phyloP scores from a whole-genome alignment of 1,140 invertebrate species.

The Bombus picipes region DNA sequence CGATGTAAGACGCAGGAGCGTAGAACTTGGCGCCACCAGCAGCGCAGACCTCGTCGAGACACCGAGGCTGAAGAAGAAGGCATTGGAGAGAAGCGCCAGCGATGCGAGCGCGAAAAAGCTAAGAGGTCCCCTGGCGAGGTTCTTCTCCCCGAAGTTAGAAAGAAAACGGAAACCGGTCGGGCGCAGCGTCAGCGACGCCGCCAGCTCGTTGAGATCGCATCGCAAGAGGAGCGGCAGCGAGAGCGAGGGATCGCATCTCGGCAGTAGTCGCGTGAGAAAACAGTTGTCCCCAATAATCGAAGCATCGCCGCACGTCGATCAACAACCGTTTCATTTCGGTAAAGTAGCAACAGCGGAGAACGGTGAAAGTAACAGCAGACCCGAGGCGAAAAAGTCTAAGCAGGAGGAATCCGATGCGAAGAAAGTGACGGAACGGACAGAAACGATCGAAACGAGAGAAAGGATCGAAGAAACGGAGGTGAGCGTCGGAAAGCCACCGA shows the following conservation, averaged over 20 bases:
- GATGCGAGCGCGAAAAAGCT: constrained; percentile 84
- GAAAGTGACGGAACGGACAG: constrained; percentile 20
- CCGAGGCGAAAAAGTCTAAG: constrained; percentile 72
- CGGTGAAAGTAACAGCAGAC: constrained; percentile 26
- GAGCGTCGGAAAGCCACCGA: constrained; percentile 41
- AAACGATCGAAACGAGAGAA: constrained; percentile 8
- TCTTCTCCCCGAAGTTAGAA: constrained; percentile 78
- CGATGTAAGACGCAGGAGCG: constrained; percentile 74
- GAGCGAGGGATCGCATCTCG: constrained; percentile 75
- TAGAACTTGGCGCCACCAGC: constrained; percentile 70
- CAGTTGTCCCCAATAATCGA: constrained; percentile 91
- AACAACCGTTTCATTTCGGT: constrained; percentile 85
- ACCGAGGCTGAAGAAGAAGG: constrained; percentile 78
- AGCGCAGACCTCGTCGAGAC: constrained; percentile 60
- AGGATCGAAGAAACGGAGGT: constrained; percentile 39
- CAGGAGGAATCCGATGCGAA: constrained; percentile 59
- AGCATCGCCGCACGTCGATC: constrained; percentile 83
- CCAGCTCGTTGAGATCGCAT: constrained; percentile 72
- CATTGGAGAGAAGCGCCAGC: constrained; percentile 85
- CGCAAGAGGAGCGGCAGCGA: constrained; percentile 79
- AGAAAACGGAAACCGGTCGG: constrained; percentile 72
- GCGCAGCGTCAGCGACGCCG: constrained; percentile 81
- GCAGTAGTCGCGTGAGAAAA: constrained; percentile 80
- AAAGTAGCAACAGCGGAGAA: not conserved
- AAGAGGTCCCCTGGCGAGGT: constrained; percentile 72